These are phyloP conservation scores for Tortricodes alternella DNA, from an alignment of 2,888 invertebrate genomes.

Conservation along the genomic window DNA sequence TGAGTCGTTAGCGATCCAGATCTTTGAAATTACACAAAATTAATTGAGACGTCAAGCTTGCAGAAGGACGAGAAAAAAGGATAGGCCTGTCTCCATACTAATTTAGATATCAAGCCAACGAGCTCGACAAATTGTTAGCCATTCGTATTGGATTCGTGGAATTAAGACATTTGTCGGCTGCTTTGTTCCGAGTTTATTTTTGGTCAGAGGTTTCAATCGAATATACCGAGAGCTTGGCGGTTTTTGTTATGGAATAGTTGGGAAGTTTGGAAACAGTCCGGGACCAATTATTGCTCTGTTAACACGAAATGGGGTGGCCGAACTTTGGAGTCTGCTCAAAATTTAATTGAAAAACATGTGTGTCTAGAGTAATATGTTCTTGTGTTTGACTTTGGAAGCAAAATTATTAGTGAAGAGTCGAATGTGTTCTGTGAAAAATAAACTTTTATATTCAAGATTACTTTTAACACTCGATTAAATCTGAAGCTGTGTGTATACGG, in stretches of 20 bases:
- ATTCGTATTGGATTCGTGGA: slow-evolving; percentile 68
- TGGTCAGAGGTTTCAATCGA: slow-evolving; percentile 46
- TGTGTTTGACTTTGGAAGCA: slow-evolving; percentile 1
- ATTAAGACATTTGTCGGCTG: slow-evolving; percentile 54
- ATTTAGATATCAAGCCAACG: slow-evolving; percentile 77
- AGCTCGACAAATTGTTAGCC: slow-evolving; percentile 73
- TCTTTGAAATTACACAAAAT: slow-evolving; percentile 74
- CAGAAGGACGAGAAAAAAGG: slow-evolving; percentile 55
- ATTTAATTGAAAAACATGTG: slow-evolving; percentile 22
- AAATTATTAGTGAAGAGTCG: neutral
- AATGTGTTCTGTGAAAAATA: neutral
- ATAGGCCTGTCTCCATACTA: slow-evolving; percentile 72
- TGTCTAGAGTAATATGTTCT: slow-evolving; percentile 6
- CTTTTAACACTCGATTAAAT: slow-evolving; percentile 3
- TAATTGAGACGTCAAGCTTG: slow-evolving; percentile 75
- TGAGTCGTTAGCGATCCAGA: slow-evolving; percentile 65
- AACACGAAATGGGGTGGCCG: slow-evolving; percentile 36
- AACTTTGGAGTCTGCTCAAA: slow-evolving; percentile 34
- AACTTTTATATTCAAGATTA: neutral
- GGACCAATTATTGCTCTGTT: slow-evolving; percentile 45
- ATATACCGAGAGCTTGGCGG: slow-evolving; percentile 49
- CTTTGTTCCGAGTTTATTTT: slow-evolving; percentile 43
- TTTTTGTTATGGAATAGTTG: slow-evolving; percentile 60
- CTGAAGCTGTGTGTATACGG: slow-evolving; percentile 1
- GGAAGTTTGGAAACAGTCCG: slow-evolving; percentile 43